Evolutionary conservation across 2,113 vertebrate species (phyloP), one percentile per base, ranked within the genome.

Genomic region (Megatriorchis doriae): DNA sequence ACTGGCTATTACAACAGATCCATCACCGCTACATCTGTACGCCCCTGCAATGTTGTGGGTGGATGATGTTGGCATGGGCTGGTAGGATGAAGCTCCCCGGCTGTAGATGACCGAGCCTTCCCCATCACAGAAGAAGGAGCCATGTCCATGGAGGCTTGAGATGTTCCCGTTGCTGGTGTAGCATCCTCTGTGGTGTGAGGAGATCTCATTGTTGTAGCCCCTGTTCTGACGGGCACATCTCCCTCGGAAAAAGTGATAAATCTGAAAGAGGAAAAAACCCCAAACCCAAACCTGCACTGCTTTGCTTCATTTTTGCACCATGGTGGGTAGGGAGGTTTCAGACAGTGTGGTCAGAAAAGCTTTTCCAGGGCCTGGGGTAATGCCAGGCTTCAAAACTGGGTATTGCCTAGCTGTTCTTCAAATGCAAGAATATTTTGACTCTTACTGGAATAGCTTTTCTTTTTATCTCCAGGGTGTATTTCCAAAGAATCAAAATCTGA

Each of bases 281-380:
- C 16, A 29, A 8, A 3, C 9, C 3, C 14, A 3, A 40, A 38
- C 3, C 5, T 5, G 18, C 11, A 19, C 0, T 0, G 2, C 29
- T 92, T 90, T 8, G 1, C 20, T 75, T 67, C 1, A 1, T 36
- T 31, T 56, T 50, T 13, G 11, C 3, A 3, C 23, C 23, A 2
- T 19, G 62, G 36, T 7, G 13, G 18, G 50, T 36, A 43, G 8
- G 71, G 13, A 80, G 9, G 9, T 9, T 48, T 14, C 36, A 9
- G 23, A 16, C 8, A 11, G 9, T 4, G 52, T 4, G 73, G 53
- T 22, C 42, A 52, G 66, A 36, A 48, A 52, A 15, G 22, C 20
- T 55, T 36, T 65, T 40, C 6, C 32, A 15, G 42, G 38, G 12
- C 3, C 7, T 22, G 32, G 10, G 25, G 16, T 11, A 13, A 5